phyloP scores from a whole-genome alignment of 2,113 vertebrate genomes.

The Ictalurus furcatus region DNA sequence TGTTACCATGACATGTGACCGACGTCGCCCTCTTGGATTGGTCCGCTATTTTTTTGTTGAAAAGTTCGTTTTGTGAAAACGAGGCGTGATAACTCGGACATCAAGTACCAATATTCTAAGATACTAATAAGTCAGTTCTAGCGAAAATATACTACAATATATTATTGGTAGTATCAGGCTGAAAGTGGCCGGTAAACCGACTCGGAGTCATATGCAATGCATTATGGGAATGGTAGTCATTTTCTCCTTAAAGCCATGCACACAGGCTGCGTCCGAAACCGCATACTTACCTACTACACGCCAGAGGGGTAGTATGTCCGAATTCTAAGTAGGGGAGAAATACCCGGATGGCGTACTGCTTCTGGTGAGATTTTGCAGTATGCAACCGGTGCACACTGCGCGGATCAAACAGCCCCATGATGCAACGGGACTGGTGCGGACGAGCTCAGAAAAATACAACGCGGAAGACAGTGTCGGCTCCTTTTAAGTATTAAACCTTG shows the following conservation, averaged over 20 bases:
- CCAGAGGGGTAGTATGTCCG: too few species aligned
- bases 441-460: too few species aligned
- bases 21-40: neutral
- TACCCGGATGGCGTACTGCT: too few species aligned
- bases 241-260: neutral
- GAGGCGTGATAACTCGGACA: neutral
- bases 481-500: too few species aligned
- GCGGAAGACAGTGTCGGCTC: too few species aligned
- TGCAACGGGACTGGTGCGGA: too few species aligned
- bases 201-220: neutral
- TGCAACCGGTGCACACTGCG: too few species aligned
- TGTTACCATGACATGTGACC: neutral
- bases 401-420: too few species aligned
- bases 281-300: too few species aligned
- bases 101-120: neutral
- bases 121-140: neutral
- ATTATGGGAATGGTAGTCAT: neutral
- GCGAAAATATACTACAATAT: neutral
- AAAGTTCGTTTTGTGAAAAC: neutral
- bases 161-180: neutral
- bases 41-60: neutral
- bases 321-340: too few species aligned
- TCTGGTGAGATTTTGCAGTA: too few species aligned
- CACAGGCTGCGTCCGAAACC: neutral
- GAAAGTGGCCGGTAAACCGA: neutral